A percentile compares a stretch with the other conserved stretches of the same genome.
phyloP scores from a whole-genome alignment of 2,113 vertebrate species.

The Picathartes gymnocephalus region DNA sequence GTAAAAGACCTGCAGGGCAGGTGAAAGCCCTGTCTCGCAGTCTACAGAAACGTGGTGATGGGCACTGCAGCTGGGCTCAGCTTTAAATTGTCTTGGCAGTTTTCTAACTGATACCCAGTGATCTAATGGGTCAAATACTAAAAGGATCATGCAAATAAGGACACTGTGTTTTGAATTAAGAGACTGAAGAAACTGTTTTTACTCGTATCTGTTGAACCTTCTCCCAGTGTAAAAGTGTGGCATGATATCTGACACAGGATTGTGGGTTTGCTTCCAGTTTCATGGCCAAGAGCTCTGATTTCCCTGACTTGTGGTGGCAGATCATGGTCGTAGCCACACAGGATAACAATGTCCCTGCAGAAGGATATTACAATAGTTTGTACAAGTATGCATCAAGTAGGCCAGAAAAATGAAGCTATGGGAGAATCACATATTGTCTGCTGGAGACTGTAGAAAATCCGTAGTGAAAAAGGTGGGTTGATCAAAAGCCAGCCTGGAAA shows the following conservation, averaged over 20 bases:
- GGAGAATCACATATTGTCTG: background rate
- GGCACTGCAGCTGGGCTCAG: background rate
- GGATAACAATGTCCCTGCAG: background rate
- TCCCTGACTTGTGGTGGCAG: background rate
- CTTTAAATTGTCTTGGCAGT: background rate
- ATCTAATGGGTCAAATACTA: background rate
- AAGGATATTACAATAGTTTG: background rate
- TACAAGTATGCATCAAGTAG: background rate
- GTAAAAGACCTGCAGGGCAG: background rate
- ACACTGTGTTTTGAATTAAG: background rate
- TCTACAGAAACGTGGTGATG: rapidly evolving
- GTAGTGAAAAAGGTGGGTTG: background rate
- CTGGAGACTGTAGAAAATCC: background rate
- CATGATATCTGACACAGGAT: rapidly evolving
- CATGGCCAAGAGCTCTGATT: background rate
- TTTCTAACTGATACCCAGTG: background rate
- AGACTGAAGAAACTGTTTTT: background rate
- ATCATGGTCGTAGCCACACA: background rate
- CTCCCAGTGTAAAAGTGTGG: background rate
- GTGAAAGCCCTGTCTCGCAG: rapidly evolving
- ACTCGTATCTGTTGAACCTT: background rate
- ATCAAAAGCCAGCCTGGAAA: background rate
- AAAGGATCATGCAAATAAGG: background rate
- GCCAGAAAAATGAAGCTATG: background rate
- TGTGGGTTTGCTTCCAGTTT: background rate